Evolutionary conservation across 2,888 invertebrate genomes (phyloP), one percentile per base, ranked within the genome.

Genomic region (Hipparchia sbordonii): DNA sequence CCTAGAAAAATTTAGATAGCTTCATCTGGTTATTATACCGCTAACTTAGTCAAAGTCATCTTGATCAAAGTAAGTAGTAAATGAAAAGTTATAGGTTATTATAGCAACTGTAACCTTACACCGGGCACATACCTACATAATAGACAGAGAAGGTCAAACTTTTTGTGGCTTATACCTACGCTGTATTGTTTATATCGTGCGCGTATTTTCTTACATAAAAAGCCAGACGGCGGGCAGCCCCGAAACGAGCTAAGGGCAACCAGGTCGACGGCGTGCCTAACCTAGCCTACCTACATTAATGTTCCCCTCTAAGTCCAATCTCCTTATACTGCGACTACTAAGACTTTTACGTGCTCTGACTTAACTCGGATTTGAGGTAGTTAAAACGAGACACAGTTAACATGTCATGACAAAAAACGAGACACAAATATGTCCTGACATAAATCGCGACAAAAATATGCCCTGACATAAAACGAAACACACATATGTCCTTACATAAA

Each of bases 261-360:
- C 65, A 65, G 65, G 65, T 65, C 65, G 65, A 52, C 52, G 65
- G 52, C 65, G 65, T 65, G 65, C 65, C 65, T 57, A 65, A 65
- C 65, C 65, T 65, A 65, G 52, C 33, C 65, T 65, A 65, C 65
- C 51, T 65, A 65, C 13, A 13, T 62, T 62, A 5, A 46, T 39
- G 62, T 62, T 61, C 60, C 12, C 12, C n/a, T 39, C 60, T 6
- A 39, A 39, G 3, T 39, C 39, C 39, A 39, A 2, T 39, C 39
- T 39, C 39, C 39, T 39, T 39, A 39, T 39, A 39, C 39, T 39
- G 5, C 2, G 39, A 39, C 39, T 39, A 39, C 39, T 39, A 2
- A 39, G 39, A 39, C 39, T 39, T 39, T 39, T 39, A 5, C 39
- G 39, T 23, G 5, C 39, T 39, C 39, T 39, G 39, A 39, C 39